Evolutionary conservation across 2,888 invertebrate species (phyloP).

Genomic region (Aspidiotus rigidus): DNA sequence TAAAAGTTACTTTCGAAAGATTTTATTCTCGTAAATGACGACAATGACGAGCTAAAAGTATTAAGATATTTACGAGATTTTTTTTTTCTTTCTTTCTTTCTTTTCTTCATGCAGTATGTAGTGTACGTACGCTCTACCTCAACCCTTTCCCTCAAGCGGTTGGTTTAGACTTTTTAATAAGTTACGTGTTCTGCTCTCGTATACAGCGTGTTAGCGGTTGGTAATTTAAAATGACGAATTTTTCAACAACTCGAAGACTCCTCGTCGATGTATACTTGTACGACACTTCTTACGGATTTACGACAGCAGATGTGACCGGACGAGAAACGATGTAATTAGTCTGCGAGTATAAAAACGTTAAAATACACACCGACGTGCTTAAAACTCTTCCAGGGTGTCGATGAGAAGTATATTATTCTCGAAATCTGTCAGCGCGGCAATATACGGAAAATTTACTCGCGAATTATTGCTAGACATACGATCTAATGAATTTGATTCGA

Average conservation of each 20-base stretch:
- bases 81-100: background rate
- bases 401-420: too few species aligned
- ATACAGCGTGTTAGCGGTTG: background rate
- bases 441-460: too few species aligned
- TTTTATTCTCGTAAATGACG: conserved; percentile 24
- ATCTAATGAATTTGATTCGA: too few species aligned
- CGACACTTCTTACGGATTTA: too few species aligned
- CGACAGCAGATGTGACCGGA: too few species aligned
- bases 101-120: background rate
- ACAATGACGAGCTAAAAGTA: conserved; percentile 25
- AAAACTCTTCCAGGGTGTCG: too few species aligned
- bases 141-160: background rate
- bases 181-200: background rate
- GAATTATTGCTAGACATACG: too few species aligned
- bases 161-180: conserved; percentile 2
- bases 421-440: too few species aligned
- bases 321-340: too few species aligned
- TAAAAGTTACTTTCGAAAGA: conserved; percentile 18
- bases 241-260: background rate
- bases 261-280: too few species aligned
- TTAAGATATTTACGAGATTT: conserved; percentile 26
- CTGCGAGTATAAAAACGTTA: too few species aligned
- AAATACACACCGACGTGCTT: too few species aligned
- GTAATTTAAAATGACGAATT: background rate
- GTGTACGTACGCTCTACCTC: background rate